phyloP scores from a whole-genome alignment of 2,113 vertebrate species.

The Chloropsis cyanopogon region DNA sequence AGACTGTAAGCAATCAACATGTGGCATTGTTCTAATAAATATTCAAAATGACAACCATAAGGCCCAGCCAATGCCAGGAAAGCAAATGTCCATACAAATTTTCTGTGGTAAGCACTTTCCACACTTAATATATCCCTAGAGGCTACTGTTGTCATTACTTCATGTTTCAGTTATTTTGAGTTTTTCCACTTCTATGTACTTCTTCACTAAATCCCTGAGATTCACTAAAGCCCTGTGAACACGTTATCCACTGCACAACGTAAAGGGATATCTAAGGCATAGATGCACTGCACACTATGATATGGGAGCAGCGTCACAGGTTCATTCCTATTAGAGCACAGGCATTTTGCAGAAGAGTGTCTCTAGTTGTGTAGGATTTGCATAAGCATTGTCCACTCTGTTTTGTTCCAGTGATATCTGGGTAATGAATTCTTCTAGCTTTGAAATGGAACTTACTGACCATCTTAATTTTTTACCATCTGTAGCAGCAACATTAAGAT shows the following conservation, averaged over 20 bases:
- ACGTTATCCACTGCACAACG: not conserved
- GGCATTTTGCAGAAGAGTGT: not conserved
- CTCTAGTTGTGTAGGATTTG: not conserved
- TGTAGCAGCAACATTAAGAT: not conserved
- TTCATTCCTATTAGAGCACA: not conserved
- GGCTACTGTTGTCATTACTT: constrained; percentile 41
- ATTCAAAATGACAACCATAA: constrained; percentile 46
- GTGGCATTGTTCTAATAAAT: constrained; percentile 55
- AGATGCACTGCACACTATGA: not conserved
- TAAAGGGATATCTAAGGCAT: not conserved
- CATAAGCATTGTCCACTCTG: not conserved
- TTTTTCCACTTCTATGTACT: not conserved
- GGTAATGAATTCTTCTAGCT: not conserved
- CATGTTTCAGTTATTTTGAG: constrained; percentile 1
- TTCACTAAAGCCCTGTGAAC: not conserved
- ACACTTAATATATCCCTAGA: not conserved
- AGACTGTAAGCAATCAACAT: constrained; percentile 41
- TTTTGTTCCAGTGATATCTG: not conserved
- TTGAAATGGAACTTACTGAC: not conserved
- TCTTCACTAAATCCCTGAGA: not conserved
- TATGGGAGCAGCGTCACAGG: not conserved
- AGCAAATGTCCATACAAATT: constrained; percentile 40
- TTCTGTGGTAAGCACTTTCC: constrained; percentile 42
- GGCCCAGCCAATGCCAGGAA: constrained; percentile 41
- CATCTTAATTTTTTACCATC: not conserved